Percentiles rank a stretch among this genome's conserved stretches.
Evolutionary conservation across 2,113 vertebrate genomes (phyloP).

Genomic region (Myxocyprinus asiaticus): DNA sequence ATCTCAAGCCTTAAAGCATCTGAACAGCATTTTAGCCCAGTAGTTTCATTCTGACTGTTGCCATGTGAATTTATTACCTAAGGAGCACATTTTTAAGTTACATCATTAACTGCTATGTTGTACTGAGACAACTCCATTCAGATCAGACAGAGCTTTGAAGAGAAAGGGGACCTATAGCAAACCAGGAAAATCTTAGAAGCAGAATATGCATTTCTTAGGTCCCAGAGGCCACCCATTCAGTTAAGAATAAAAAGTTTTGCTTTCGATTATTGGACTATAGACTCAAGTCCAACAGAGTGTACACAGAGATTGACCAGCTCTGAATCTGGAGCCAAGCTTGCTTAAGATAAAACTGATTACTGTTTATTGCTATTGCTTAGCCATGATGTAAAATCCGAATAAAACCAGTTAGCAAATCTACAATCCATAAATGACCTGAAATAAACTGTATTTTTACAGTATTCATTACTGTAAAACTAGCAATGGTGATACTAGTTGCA

Average conservation of each 20-base stretch:
- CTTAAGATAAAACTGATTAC: neutral
- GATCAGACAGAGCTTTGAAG: neutral
- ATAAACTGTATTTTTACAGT: neutral
- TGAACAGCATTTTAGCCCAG: neutral
- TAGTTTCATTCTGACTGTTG: neutral
- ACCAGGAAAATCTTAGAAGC: neutral
- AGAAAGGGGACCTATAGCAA: neutral
- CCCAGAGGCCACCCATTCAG: neutral
- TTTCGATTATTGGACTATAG: neutral
- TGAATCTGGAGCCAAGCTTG: neutral
- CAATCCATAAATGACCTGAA: slow-evolving; percentile 9
- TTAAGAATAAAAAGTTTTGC: neutral
- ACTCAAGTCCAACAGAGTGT: slow-evolving; percentile 2
- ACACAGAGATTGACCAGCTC: neutral
- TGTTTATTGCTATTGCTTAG: slow-evolving; percentile 9
- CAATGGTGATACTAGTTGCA: too few relatives aligned
- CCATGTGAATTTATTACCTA: neutral
- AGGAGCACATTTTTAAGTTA: neutral
- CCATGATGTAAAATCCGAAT: neutral
- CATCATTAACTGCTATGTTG: too few relatives aligned
- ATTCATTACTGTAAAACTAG: too few relatives aligned
- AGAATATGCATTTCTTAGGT: neutral
- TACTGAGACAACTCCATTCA: too few relatives aligned
- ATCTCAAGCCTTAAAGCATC: neutral
- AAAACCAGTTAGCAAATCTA: neutral